Conservation (phyloP, 2,797 vertebrate genomes). For the Pangasius larnaudii region DNA sequence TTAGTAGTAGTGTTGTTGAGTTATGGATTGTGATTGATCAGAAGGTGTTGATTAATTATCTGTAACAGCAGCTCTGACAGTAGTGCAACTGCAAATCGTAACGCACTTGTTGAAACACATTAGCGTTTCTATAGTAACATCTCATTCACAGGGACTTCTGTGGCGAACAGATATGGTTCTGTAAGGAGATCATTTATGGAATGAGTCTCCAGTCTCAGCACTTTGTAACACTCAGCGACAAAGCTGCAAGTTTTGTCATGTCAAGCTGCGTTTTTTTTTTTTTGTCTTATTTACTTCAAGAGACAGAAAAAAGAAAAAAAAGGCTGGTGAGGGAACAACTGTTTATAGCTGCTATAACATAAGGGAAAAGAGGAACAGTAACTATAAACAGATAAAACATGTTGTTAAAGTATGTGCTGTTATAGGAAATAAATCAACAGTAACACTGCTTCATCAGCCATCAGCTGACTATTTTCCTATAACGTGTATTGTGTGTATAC, state of each 20-base stretch:
- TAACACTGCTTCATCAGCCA: no score
- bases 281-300: no score
- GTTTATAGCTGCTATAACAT: no score
- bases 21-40: background rate
- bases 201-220: background rate
- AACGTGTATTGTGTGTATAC: background rate
- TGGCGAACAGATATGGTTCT: background rate
- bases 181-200: background rate
- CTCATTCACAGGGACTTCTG: background rate
- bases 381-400: background rate
- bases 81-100: background rate
- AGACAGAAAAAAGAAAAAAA: no score
- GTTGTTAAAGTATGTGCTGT: background rate
- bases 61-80: background rate
- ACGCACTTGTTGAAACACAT: background rate
- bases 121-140: background rate
- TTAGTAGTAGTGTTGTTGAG: background rate
- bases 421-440: background rate
- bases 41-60: background rate
- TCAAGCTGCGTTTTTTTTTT: background rate
- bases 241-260: background rate
- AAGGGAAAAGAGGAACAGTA: background rate
- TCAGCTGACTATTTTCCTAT: no score
- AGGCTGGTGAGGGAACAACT: no score
- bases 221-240: background rate